Evolutionary conservation across 2,113 vertebrate species (phyloP).

Genomic region (Phrynosoma platyrhinos): DNA sequence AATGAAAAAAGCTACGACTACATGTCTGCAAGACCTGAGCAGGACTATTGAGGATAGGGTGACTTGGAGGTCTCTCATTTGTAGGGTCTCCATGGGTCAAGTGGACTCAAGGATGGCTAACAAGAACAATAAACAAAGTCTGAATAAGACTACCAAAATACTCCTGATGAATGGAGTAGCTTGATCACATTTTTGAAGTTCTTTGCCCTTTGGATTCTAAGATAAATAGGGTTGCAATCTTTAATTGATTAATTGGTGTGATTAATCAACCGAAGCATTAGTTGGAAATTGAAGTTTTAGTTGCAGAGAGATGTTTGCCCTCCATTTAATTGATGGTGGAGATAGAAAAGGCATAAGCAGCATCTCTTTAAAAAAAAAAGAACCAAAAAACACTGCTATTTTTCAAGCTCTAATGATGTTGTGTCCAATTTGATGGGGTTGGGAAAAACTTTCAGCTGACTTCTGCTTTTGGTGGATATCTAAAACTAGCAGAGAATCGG

Average conservation of each 20-base stretch:
- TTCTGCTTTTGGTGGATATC: not conserved
- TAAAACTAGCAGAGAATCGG: not conserved
- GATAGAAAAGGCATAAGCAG: not conserved
- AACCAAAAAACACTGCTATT: too few relatives aligned
- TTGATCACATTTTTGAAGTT: not conserved
- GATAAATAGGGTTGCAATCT: conserved; percentile 11
- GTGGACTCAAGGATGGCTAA: not conserved
- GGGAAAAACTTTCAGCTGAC: not conserved
- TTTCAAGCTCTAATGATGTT: too few relatives aligned
- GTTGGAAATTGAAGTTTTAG: not conserved
- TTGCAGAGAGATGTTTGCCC: not conserved
- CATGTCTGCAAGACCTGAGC: too few relatives aligned
- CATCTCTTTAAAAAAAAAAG: not conserved
- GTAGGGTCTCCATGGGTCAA: too few relatives aligned
- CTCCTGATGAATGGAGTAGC: not conserved
- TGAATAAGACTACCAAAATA: not conserved
- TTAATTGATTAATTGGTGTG: conserved; percentile 18
- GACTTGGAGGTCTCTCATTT: too few relatives aligned
- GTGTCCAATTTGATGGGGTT: not conserved
- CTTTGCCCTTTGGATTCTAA: not conserved
- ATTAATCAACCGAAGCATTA: conserved; percentile 21
- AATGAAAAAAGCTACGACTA: too few relatives aligned
- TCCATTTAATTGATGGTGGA: not conserved
- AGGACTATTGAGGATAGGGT: too few relatives aligned
- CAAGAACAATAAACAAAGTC: not conserved